These are phyloP conservation scores for Aporrectodea caliginosa DNA, from an alignment of 1,140 invertebrate genomes.

Conservation along the genomic window DNA sequence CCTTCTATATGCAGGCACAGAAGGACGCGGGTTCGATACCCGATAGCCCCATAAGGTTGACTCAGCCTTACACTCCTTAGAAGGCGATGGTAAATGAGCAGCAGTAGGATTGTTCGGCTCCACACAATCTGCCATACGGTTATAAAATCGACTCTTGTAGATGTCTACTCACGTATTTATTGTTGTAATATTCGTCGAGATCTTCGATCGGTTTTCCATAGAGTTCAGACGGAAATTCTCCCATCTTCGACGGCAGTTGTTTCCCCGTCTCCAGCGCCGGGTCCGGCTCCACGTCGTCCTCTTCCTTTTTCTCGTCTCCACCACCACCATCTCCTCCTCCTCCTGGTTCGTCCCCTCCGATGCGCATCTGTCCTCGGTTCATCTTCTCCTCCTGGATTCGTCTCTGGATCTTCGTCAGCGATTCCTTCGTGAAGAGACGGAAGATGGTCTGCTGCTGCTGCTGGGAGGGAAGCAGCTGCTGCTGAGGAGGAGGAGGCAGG, in stretches of 20 bases:
- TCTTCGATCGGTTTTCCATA: no score
- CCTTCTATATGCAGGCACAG: no score
- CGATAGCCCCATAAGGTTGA: no score
- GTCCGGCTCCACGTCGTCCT: conserved; percentile 41
- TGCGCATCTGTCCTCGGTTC: conserved; percentile 77
- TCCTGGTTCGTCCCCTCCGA: conserved; percentile 77
- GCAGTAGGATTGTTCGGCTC: no score
- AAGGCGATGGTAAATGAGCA: no score
- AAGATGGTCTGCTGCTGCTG: conserved; percentile 64
- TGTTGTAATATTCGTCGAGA: conserved; percentile 52
- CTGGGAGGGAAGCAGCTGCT: background rate
- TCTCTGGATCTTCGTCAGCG: conserved; percentile 84
- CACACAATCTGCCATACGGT: no score
- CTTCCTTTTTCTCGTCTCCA: conserved; percentile 5
- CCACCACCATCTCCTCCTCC: conserved; percentile 76
- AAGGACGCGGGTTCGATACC: no score
- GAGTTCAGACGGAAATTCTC: conserved; percentile 46
- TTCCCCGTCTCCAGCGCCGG: conserved; percentile 49
- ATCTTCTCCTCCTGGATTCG: no score
- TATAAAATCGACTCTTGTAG: background rate
- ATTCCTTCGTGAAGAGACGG: conserved; percentile 95
- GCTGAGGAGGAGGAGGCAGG: background rate
- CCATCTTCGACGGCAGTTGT: conserved; percentile 47
- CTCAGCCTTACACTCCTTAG: no score
- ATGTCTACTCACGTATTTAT: conserved; percentile 46